Evolutionary conservation across 64 coral and sea anemone species (phyloP), one percentile per base, ranked within the genome.

Genomic region (Montipora sp.): DNA sequence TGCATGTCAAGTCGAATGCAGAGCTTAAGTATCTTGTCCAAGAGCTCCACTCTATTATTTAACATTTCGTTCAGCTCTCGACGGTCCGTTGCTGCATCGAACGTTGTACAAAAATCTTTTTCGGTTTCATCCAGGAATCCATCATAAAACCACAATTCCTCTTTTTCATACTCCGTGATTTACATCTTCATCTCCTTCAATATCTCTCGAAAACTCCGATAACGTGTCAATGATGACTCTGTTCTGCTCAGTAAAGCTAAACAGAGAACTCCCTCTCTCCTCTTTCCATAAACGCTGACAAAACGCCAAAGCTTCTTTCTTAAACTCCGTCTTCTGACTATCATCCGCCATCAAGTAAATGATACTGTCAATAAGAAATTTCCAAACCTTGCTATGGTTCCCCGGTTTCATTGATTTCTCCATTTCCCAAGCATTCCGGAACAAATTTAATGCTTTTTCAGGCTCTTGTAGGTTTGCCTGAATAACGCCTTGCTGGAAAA

Each of bases 371-470:
- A 83, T 68, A 68, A 83, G 65, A 0, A 16, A 0, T 10, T 23
- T 18, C 80, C 80, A 83, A 5, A 83, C 80, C 9, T 1, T 2
- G 47, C 80, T 83, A 12, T 68, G 80, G 59, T 83, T 83, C 1
- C 90, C 90, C 7, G 79, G 11, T 1, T 23, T 48, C 1, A 91
- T 46, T 19, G 7, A 45, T 46, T 75, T 69, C 36, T 91, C 90
- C 90, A 91, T 91, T n/a, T 81, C 57, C 51, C 81, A 91, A 43
- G 79, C 90, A 46, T 91, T 72, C 6, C 73, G n/a, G 51, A 83
- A 83, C 11, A 75, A 76, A 5, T 77, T 44, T 24, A 83, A 73
- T 1, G 90, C 79, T 91, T 83, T 83, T 19, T 83, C 18, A 61
- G 13, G 27, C 5, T 83, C 79, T 11, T 19, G 0, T 2, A 91